Percentiles rank a stretch among this genome's conserved stretches.
phyloP scores from a whole-genome alignment of 2,888 invertebrate species.

The Chrysolina haemoptera region DNA sequence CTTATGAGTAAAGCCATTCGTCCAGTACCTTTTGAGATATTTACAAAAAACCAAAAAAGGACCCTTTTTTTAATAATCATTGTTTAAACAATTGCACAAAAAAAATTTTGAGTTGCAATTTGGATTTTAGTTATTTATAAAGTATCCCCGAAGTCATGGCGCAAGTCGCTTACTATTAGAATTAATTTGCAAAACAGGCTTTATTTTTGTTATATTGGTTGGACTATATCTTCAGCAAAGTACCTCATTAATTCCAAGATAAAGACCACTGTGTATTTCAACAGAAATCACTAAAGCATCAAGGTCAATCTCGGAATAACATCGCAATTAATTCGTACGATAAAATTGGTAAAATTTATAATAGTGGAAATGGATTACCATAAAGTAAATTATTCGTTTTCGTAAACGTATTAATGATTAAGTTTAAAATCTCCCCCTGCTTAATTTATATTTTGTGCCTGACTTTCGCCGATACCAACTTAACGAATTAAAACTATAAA shows the following conservation, averaged over 20 bases:
- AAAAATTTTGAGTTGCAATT: too few species aligned
- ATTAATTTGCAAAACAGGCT: too few species aligned
- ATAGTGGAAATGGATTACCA: slow-evolving; percentile 40
- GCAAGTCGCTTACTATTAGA: too few species aligned
- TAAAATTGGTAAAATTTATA: slow-evolving; percentile 43
- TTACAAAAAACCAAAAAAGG: too few species aligned
- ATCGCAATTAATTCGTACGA: slow-evolving; percentile 35
- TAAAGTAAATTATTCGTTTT: slow-evolving; percentile 46
- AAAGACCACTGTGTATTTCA: background rate
- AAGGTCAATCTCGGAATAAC: slow-evolving; percentile 29
- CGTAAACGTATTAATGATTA: slow-evolving; percentile 53
- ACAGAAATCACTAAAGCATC: background rate
- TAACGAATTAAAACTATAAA: slow-evolving; percentile 60
- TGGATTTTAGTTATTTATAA: too few species aligned
- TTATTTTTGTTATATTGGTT: too few species aligned
- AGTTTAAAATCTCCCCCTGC: slow-evolving; percentile 54
- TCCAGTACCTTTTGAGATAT: too few species aligned
- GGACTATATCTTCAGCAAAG: too few species aligned
- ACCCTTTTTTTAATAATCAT: too few species aligned
- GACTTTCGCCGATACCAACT: slow-evolving; percentile 60
- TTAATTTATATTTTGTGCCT: slow-evolving; percentile 60
- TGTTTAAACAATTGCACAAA: too few species aligned
- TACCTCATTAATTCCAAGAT: background rate
- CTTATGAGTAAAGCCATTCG: too few species aligned
- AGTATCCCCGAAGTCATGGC: too few species aligned